These are phyloP conservation scores for Thalpophila matura DNA, from an alignment of 2,888 invertebrate species.

Conservation along the genomic window DNA sequence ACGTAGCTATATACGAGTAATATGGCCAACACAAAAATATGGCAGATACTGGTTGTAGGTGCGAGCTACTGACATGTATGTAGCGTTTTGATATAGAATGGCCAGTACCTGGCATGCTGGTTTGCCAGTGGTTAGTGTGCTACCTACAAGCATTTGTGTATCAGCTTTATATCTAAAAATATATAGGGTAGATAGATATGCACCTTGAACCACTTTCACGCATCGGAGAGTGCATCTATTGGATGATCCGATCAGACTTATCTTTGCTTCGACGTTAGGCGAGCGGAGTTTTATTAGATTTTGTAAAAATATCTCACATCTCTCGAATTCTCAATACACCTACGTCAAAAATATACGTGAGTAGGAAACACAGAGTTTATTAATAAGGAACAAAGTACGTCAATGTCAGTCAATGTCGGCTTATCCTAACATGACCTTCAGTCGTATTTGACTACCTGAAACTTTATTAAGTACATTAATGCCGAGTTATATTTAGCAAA, in stretches of 20 bases:
- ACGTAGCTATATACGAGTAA: too few relatives aligned
- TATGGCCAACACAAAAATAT: too few relatives aligned
- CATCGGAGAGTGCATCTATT: conserved; percentile 39
- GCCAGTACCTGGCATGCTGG: too few relatives aligned
- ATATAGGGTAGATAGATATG: background rate
- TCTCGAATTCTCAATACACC: conserved; percentile 7
- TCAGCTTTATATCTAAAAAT: too few relatives aligned
- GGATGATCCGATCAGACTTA: conserved; percentile 28
- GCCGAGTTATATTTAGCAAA: too few relatives aligned
- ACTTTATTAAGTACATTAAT: conserved; percentile 10
- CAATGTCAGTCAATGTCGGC: conserved; percentile 1
- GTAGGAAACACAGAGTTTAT: background rate
- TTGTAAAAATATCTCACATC: conserved; percentile 38
- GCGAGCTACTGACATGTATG: too few relatives aligned
- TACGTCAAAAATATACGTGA: background rate
- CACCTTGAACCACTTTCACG: conserved; percentile 16
- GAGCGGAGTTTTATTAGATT: conserved; percentile 32
- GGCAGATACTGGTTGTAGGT: too few relatives aligned
- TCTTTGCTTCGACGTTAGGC: conserved; percentile 15
- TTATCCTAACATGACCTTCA: background rate
- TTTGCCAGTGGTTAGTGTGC: too few relatives aligned
- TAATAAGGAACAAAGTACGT: conserved; percentile 14
- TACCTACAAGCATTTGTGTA: too few relatives aligned
- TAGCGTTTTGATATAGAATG: too few relatives aligned
- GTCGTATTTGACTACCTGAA: conserved; percentile 7